Percentiles rank a stretch among this genome's conserved stretches.
These are phyloP conservation scores for Mellivora capensis DNA, from an alignment of 2,113 vertebrate genomes.

Conservation along the genomic window DNA sequence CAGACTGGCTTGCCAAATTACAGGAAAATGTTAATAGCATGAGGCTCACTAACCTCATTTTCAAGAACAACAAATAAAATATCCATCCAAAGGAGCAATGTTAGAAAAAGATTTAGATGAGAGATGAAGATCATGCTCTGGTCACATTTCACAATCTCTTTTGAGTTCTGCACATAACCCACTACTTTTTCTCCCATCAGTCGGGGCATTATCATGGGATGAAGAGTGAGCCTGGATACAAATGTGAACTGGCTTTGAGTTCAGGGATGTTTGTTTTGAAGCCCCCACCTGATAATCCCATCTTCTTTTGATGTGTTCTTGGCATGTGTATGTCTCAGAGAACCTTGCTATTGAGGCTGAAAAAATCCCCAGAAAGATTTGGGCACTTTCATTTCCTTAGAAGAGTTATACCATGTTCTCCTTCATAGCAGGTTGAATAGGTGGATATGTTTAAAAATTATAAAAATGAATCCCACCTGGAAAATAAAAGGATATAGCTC, in stretches of 20 bases:
- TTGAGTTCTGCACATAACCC: neutral
- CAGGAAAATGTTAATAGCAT: too few species aligned
- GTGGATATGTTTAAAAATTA: neutral
- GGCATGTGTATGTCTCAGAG: neutral
- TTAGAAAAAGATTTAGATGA: neutral
- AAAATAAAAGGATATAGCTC: neutral
- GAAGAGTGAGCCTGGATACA: neutral
- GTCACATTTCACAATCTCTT: neutral
- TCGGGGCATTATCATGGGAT: fast-evolving
- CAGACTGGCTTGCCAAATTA: neutral
- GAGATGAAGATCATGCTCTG: neutral
- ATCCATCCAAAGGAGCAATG: neutral
- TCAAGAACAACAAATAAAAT: neutral
- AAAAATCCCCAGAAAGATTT: neutral
- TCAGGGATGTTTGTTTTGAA: neutral
- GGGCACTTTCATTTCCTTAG: neutral
- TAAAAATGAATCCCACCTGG: neutral
- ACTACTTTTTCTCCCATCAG: neutral
- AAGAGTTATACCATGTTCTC: neutral
- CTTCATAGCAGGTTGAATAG: neutral
- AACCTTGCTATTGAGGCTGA: neutral
- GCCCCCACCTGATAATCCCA: neutral
- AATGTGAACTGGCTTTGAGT: neutral
- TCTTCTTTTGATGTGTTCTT: neutral
- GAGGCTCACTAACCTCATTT: neutral